phyloP scores from a whole-genome alignment of 53 echinoderm and acorn worm species.

The Henricia sp. region DNA sequence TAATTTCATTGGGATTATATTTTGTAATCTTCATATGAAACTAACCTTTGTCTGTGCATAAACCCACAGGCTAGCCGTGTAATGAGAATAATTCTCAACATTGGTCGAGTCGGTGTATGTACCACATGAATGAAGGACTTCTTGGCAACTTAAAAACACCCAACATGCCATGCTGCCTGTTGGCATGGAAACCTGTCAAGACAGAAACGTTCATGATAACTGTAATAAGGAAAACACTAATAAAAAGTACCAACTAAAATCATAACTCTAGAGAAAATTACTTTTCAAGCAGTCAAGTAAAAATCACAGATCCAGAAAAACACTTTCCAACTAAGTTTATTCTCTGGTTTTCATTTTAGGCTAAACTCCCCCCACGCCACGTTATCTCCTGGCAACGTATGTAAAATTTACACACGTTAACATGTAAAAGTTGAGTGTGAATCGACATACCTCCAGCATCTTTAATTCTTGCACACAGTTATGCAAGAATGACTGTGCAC shows the following conservation, averaged over 20 bases:
- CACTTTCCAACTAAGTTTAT: too few species aligned
- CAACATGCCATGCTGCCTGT: conserved; percentile 99
- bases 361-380: too few species aligned
- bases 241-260: too few species aligned
- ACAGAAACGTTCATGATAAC: too few species aligned
- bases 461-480: conserved; percentile 91
- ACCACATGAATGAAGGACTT: conserved; percentile 93
- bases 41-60: conserved; percentile 95
- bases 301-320: background rate
- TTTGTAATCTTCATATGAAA: background rate
- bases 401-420: too few species aligned
- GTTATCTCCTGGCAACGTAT: background rate
- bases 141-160: conserved; percentile 98
- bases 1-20: too few species aligned
- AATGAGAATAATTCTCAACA: conserved; percentile 94
- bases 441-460: conserved; percentile 91
- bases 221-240: too few species aligned
- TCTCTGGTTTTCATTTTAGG: too few species aligned
- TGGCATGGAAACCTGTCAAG: conserved; percentile 85
- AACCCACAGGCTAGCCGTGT: conserved; percentile 93
- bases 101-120: conserved; percentile 72
- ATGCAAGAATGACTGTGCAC: conserved; percentile 86
- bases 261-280: too few species aligned
- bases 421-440: too few species aligned
- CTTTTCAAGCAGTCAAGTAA: too few species aligned